Percentiles rank a stretch among this genome's conserved stretches.
Conservation (phyloP, 1,140 invertebrate species). For the Ridgeia piscesae region DNA sequence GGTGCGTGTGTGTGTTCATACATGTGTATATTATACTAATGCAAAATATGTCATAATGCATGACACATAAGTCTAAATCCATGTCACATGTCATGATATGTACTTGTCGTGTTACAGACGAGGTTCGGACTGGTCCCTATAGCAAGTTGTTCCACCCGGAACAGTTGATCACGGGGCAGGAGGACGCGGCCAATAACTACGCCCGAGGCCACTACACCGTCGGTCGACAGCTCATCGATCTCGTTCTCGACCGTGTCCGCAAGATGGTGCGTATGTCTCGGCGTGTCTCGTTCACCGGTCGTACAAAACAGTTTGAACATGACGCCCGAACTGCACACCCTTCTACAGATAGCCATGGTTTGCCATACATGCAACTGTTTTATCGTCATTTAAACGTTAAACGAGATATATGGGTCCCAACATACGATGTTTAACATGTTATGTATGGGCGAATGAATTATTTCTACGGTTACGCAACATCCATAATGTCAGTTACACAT, state of each 20-base stretch:
- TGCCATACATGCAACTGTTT: no score
- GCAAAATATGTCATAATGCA: no score
- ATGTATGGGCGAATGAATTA: no score
- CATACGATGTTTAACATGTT: no score
- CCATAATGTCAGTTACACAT: no score
- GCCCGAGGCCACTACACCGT: constrained; percentile 57
- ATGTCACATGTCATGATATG: background rate
- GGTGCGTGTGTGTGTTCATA: no score
- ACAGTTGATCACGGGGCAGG: constrained; percentile 77
- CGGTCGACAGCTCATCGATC: constrained; percentile 58
- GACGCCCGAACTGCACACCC: background rate
- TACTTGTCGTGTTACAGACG: constrained; percentile 54
- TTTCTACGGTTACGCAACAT: no score
- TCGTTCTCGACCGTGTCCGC: constrained; percentile 53
- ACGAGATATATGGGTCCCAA: no score
- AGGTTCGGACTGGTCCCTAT: constrained; percentile 53
- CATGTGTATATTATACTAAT: no score
- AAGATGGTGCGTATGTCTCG: constrained; percentile 70
- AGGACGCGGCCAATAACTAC: constrained; percentile 64
- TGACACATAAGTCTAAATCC: background rate
- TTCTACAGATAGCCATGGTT: no score
- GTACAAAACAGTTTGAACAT: background rate
- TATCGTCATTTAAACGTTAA: no score
- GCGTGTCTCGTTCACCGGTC: background rate
- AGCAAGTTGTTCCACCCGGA: constrained; percentile 65